These are phyloP conservation scores for Microplitis deprimator DNA, from an alignment of 2,888 invertebrate genomes.

Conservation along the genomic window DNA sequence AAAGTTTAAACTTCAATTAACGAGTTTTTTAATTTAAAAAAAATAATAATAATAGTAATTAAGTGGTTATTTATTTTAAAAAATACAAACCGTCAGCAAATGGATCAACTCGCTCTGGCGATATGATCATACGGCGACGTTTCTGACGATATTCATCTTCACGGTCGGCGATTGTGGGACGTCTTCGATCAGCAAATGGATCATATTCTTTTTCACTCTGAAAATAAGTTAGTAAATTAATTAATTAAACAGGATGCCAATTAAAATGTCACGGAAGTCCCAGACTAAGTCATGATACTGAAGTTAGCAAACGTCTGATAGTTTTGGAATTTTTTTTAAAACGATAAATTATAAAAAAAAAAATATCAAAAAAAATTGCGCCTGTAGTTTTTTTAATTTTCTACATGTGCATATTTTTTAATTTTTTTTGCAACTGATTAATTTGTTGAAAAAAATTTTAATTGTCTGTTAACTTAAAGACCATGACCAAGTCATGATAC, in stretches of 20 bases:
- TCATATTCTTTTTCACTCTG: slow-evolving; percentile 94
- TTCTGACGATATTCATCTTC: slow-evolving; percentile 97
- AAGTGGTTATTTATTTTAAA: slow-evolving; percentile 16
- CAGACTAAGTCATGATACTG: neutral
- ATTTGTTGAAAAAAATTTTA: too few relatives aligned
- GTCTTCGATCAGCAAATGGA: slow-evolving; percentile 92
- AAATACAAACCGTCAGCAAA: slow-evolving; percentile 93
- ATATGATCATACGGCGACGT: slow-evolving; percentile 91
- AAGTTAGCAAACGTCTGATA: neutral
- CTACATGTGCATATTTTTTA: too few relatives aligned
- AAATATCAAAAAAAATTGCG: too few relatives aligned
- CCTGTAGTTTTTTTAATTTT: too few relatives aligned
- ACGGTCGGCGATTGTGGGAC: slow-evolving; percentile 93
- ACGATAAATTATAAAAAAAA: too few relatives aligned
- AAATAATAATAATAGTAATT: neutral
- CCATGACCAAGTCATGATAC: too few relatives aligned
- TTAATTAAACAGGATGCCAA: neutral
- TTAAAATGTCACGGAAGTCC: too few relatives aligned
- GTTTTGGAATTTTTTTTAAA: too few relatives aligned
- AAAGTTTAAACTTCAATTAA: neutral
- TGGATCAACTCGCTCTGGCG: slow-evolving; percentile 96
- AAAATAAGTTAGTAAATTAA: slow-evolving; percentile 51
- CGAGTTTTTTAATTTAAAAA: neutral
- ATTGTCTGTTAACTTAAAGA: too few relatives aligned
- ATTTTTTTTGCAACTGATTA: too few relatives aligned